phyloP scores from a whole-genome alignment of 1,140 invertebrate species.

The Bombus consobrinus region DNA sequence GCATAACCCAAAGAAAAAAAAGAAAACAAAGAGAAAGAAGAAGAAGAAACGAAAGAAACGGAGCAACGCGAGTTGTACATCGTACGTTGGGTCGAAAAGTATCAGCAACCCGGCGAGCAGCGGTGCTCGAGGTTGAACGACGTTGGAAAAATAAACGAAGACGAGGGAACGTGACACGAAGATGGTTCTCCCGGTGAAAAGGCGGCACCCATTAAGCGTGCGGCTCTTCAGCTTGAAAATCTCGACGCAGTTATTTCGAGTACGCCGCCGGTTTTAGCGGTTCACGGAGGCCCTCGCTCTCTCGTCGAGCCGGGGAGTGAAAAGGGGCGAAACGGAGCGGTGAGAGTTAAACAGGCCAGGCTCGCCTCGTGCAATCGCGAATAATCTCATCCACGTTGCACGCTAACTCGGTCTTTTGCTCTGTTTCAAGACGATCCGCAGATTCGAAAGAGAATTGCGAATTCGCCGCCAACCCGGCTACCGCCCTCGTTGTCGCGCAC shows the following conservation, averaged over 20 bases:
- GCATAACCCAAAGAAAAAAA: too few relatives aligned
- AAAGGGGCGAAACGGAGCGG: background rate
- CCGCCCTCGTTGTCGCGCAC: conserved; percentile 13
- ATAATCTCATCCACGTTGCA: conserved; percentile 31
- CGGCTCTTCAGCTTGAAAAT: conserved; percentile 37
- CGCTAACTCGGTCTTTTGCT: background rate
- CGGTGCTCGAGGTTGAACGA: background rate
- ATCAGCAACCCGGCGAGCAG: background rate
- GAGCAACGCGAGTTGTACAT: background rate
- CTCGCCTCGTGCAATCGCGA: background rate
- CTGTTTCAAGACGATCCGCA: conserved; percentile 27
- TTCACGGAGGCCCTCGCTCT: background rate
- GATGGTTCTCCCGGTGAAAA: background rate
- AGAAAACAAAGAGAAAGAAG: background rate
- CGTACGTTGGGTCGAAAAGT: background rate
- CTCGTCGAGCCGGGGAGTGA: too few relatives aligned
- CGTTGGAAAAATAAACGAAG: conserved; percentile 7
- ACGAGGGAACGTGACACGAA: background rate
- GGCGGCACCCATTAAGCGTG: conserved; percentile 19
- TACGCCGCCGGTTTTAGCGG: background rate
- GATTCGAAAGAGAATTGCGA: conserved; percentile 29
- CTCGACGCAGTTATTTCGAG: conserved; percentile 42
- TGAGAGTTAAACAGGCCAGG: conserved; percentile 2
- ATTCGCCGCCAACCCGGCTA: background rate
- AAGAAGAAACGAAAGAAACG: background rate